phyloP scores from a whole-genome alignment of 2,113 vertebrate genomes.

The Nycticryphes semicollaris region DNA sequence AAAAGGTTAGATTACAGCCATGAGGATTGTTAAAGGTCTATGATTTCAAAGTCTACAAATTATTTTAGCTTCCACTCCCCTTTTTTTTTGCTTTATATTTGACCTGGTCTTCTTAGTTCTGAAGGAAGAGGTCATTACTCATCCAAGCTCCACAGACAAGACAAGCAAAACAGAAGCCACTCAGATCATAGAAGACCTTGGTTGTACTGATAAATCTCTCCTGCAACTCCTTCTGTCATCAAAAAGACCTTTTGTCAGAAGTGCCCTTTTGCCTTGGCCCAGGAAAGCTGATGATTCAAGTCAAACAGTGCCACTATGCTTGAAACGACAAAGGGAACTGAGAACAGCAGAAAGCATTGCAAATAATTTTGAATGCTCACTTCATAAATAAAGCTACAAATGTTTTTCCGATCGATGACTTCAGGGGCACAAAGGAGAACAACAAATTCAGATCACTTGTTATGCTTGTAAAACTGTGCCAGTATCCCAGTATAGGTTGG shows the following conservation, averaged over 20 bases:
- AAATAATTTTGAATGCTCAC: slow-evolving; percentile 10
- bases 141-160: background rate
- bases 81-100: background rate
- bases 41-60: background rate
- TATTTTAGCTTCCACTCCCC: background rate
- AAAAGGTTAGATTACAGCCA: background rate
- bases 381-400: background rate
- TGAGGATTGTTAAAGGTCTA: background rate
- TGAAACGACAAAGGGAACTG: background rate
- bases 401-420: background rate
- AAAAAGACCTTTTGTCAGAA: background rate
- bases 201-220: background rate
- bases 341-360: background rate
- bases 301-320: background rate
- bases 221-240: background rate
- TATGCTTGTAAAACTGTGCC: background rate
- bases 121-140: background rate
- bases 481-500: background rate
- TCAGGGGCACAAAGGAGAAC: background rate
- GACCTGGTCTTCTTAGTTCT: background rate
- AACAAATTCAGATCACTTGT: background rate
- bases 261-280: background rate
- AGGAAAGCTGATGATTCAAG: background rate
- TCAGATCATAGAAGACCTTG: background rate
- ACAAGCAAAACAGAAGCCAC: background rate